Base-by-base conservation (phyloP, 2,797 vertebrate genomes). In the Gallinago nigripennis region DNA sequence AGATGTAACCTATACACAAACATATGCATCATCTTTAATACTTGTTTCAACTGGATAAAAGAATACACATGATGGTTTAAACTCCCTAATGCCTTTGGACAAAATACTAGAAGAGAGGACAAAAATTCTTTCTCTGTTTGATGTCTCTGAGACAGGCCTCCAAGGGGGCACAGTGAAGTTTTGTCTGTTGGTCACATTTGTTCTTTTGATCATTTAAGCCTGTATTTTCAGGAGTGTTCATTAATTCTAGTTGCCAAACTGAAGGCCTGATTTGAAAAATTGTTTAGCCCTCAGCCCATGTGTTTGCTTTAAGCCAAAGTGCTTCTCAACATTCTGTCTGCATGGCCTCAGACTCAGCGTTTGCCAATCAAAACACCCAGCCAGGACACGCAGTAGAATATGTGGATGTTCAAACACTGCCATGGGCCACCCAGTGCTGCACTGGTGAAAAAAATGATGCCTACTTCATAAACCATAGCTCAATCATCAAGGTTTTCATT, bases 281-380 rank as follows among this genome's bases (percentile, higher is more conserved):
- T 58, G 6, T 51, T 88, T 37, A 33, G 4, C 7, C 23, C 41
- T 82, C 30, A 57, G 11, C n/a, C 65, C 4, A 7, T 45, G 25
- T 6, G 0, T 56, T 81, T 1, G 0, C 50, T 91, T 81, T 31
- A 41, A 78, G 31, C 16, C 15, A 69, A 79, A 76, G 13, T 60
- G 35, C 28, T 72, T 72, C 63, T 69, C 8, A 3, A 56, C 54
- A 60, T 78, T 82, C 51, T n/a, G 5, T 28, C 56, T 87, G 25
- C 0, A 1, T 2, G 0, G 56, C 68, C 23, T 77, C 41, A 51
- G 30, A 70, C 37, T 66, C 39, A 82, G 56, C 0, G 0, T 45
- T 90, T 80, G 13, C 23, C 20, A 33, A 77, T 77, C 24, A 51
- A 84, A 39, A 54, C 8, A 72, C 4, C 11, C 24, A 58, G 2